Evolutionary conservation across 2,888 invertebrate species (phyloP), one percentile per base, ranked within the genome.

Genomic region (Congeria kusceri): DNA sequence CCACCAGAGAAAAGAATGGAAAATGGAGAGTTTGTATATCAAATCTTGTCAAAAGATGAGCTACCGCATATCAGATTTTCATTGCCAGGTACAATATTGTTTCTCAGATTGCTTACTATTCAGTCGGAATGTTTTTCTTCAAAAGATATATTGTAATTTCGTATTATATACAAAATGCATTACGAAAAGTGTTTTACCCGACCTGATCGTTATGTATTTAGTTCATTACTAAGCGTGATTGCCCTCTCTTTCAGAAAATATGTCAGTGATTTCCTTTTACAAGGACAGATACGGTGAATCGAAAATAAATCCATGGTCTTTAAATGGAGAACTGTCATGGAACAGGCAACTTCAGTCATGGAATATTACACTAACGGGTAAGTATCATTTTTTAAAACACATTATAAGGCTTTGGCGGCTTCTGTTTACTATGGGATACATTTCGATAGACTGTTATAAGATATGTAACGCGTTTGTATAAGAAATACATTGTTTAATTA

Each of bases 261-360:
- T 83, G 47, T 91, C 92, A 2, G 89, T 93, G 4, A 67, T 93
- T 76, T 89, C 85, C 7, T 82, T 83, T 63, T 89, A 89, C 64
- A 84, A 88, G 73, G 82, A 87, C 18, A 80, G 85, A 3, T 67
- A 85, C 23, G 68, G 69, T 1, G 72, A 77, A 27, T 76, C 89
- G 2, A 72, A 64, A 23, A 64, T 91, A 5, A 72, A 77, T 9
- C 75, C 82, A 1, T 75, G 72, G 23, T 80, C 83, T 5, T 68
- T 91, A 25, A 61, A 77, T 9, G 89, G 86, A 0, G 61, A 53
- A 46, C 68, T 90, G 53, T 72, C 64, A 7, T 90, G 91, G 89
- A 84, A 87, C 25, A 69, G 68, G 53, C 39, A 70, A 2, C 68
- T 61, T 29, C 46, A 71, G n/a, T 70, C 66, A 7, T 91, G 91